These are phyloP conservation scores for Rhagonycha lutea DNA, from an alignment of 2,888 invertebrate genomes.

Conservation along the genomic window DNA sequence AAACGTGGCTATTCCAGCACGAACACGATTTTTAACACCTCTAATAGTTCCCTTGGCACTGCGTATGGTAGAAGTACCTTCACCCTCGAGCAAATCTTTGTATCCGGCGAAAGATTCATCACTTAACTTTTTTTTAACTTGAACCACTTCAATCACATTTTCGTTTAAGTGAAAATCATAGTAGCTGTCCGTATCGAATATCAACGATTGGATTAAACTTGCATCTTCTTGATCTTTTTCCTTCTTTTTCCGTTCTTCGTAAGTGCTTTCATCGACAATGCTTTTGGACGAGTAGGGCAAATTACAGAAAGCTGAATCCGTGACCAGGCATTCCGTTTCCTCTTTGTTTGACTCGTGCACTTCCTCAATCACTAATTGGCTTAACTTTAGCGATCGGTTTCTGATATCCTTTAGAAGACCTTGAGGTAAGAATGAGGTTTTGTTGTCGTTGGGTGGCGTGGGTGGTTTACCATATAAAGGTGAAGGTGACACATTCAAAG, in stretches of 20 bases:
- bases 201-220: slow-evolving; percentile 58
- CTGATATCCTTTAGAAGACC: slow-evolving; percentile 72
- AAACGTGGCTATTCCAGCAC: slow-evolving; percentile 95
- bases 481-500: slow-evolving; percentile 31
- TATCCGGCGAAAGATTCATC: slow-evolving; percentile 79
- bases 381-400: slow-evolving; percentile 64
- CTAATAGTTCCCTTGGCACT: slow-evolving; percentile 92
- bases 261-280: slow-evolving; percentile 65
- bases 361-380: slow-evolving; percentile 31
- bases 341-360: background rate
- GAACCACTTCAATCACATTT: slow-evolving; percentile 59
- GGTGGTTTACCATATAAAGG: slow-evolving; percentile 26
- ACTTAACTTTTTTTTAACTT: slow-evolving; percentile 46
- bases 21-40: slow-evolving; percentile 91
- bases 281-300: slow-evolving; percentile 47
- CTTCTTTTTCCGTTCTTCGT: slow-evolving; percentile 65
- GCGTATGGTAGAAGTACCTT: slow-evolving; percentile 76
- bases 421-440: slow-evolving; percentile 65
- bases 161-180: slow-evolving; percentile 85
- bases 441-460: slow-evolving; percentile 46
- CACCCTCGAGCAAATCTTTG: slow-evolving; percentile 70
- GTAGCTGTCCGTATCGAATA: slow-evolving; percentile 77
- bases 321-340: slow-evolving; percentile 4
- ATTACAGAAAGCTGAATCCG: slow-evolving; percentile 4
- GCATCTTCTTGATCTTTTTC: slow-evolving; percentile 55